A percentile compares a stretch with the other conserved stretches of the same genome.
Conservation (phyloP, 2,797 vertebrate species). For the Sebastes miniatus region DNA sequence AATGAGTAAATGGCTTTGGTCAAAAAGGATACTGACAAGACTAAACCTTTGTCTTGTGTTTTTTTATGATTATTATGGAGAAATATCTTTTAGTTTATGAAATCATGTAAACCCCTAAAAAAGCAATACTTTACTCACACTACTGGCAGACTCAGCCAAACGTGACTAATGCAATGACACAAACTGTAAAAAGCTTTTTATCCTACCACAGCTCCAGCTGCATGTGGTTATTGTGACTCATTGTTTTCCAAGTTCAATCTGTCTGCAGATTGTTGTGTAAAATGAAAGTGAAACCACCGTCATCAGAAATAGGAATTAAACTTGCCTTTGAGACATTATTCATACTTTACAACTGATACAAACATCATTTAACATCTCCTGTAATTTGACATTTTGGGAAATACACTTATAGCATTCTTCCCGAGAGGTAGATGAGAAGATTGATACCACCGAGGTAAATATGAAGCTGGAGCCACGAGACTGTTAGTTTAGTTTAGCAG, state of each 20-base stretch:
- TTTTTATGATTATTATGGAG: not conserved
- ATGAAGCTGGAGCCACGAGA: not conserved
- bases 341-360: not conserved
- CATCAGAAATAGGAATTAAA: not conserved
- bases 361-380: not conserved
- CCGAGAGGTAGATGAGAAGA: not conserved
- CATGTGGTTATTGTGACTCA: not conserved
- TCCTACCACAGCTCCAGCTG: not conserved
- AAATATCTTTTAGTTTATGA: not conserved
- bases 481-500: not conserved
- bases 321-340: not conserved
- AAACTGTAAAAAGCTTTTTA: not conserved
- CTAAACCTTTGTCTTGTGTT: not conserved
- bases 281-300: not conserved
- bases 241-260: not conserved
- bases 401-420: not conserved
- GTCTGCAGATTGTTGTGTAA: not conserved
- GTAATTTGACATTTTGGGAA: not conserved
- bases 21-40: not conserved
- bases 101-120: not conserved
- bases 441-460: not conserved
- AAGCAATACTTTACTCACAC: not conserved
- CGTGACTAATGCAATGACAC: not conserved
- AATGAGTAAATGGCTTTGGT: not conserved
- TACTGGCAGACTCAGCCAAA: not conserved